Evolutionary conservation across 2,888 invertebrate genomes (phyloP).

Genomic region (Hypolimnas misippus): DNA sequence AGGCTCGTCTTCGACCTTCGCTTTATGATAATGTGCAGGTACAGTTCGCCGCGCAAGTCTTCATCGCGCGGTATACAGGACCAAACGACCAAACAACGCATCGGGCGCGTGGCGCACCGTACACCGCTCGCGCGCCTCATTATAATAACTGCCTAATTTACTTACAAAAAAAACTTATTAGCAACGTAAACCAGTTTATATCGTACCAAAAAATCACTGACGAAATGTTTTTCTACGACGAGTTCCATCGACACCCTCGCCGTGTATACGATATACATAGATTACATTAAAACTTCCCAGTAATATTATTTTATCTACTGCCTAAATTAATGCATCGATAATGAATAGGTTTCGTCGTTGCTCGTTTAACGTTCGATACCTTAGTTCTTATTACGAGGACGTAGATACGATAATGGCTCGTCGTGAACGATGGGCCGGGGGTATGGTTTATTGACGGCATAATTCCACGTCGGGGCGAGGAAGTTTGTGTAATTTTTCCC

Average conservation of each 20-base stretch:
- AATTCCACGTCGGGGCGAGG: neutral
- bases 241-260: neutral
- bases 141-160: conserved; percentile 43
- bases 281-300: neutral
- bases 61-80: conserved; percentile 26
- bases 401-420: neutral
- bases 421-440: neutral
- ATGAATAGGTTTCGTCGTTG: neutral
- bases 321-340: neutral
- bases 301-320: neutral
- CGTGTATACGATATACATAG: no score
- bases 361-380: neutral
- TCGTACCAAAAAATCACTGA: conserved; percentile 26
- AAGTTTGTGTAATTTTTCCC: conserved; percentile 1
- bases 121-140: conserved; percentile 31
- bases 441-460: neutral
- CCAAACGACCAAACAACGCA: conserved; percentile 48
- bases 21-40: conserved; percentile 40
- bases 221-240: conserved; percentile 21
- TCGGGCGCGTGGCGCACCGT: conserved; percentile 25
- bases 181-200: conserved; percentile 32
- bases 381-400: neutral
- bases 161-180: conserved; percentile 41
- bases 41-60: conserved; percentile 21
- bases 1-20: conserved; percentile 45